A percentile compares a stretch with the other conserved stretches of the same genome.
phyloP scores from a whole-genome alignment of 2,113 vertebrate species.

The Telmatochromis brichardi region DNA sequence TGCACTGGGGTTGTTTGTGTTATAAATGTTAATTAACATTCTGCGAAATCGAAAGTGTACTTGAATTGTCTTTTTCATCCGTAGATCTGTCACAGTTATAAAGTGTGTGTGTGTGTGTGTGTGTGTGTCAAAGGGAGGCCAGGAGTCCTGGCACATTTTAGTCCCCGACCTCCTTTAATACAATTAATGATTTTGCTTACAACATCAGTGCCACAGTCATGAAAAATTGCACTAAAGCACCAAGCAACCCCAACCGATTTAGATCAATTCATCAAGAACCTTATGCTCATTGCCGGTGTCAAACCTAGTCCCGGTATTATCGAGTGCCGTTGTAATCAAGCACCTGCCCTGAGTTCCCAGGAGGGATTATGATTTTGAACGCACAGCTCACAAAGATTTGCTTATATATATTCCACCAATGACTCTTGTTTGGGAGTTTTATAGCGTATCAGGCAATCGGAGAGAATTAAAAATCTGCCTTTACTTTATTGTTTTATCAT shows the following conservation, averaged over 20 bases:
- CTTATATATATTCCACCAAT: not conserved
- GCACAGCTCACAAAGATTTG: not conserved
- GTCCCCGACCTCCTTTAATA: not conserved
- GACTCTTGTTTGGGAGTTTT: not conserved
- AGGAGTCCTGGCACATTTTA: not conserved
- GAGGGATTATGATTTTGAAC: not conserved
- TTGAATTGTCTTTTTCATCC: not conserved
- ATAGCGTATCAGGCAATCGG: not conserved
- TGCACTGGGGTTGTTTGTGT: not conserved
- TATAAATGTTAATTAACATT: not conserved
- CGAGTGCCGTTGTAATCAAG: slow-evolving; percentile 31
- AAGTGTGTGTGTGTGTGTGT: not conserved
- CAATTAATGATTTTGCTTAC: slow-evolving; percentile 54
- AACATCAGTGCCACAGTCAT: slow-evolving; percentile 43
- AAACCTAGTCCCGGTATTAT: slow-evolving; percentile 29
- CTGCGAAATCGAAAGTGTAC: not conserved
- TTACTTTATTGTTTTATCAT: not conserved
- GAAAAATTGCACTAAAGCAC: slow-evolving; percentile 31
- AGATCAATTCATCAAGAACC: slow-evolving; percentile 40
- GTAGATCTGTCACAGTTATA: not conserved
- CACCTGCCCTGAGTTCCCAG: not conserved
- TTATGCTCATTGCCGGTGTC: slow-evolving; percentile 35
- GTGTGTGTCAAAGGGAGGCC: not conserved
- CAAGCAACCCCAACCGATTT: slow-evolving; percentile 21
- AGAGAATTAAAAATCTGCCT: not conserved